Evolutionary conservation across 2,888 invertebrate genomes (phyloP), one percentile per base, ranked within the genome.

Genomic region (Mactromeris polynyma): DNA sequence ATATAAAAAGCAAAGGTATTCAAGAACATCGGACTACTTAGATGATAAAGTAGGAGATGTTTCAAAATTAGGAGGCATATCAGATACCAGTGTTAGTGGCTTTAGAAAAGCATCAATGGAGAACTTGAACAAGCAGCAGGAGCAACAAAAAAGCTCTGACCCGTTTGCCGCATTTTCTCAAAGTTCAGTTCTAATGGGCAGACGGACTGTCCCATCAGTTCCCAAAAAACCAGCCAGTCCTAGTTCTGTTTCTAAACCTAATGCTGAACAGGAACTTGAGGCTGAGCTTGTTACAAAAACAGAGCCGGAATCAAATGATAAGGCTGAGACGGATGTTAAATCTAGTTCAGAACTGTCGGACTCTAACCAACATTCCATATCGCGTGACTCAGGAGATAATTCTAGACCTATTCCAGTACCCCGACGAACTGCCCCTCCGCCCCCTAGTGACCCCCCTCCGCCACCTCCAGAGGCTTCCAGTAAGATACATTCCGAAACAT

Each of bases 1-100:
- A 46, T 93, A 91, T 82, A 86, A 90, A 51, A 92, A 88, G 79
- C 90, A 91, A 77, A 80, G 91, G 4, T 91, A 91, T 81, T 89
- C 92, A 2, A 73, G 91, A 79, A 79, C 83, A 21, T 92, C 92
- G 0, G 93, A 93, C 69, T 81, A 86, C 81, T 54, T 93, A 17
- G 91, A 93, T 17, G 91, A 92, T 33, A 92, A 92, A 89, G 90
- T 92, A 80, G 91, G 89, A 64, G 92, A 92, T 84, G 81, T 92
- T 73, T 87, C 90, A 54, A 93, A 93, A 42, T 85, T 93, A 80
- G 92, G 88, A 21, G 91, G 88, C 82, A 91, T 92, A 88, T 93
- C 92, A 78, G 91, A 93, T 69, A 90, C 85, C 38, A 89, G 90
- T 93, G 91, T 92, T 51, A 91, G 91, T 83, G 87, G 92, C n/a